These are phyloP conservation scores for Tipula confusa DNA, from an alignment of 2,888 invertebrate species.

Conservation along the genomic window DNA sequence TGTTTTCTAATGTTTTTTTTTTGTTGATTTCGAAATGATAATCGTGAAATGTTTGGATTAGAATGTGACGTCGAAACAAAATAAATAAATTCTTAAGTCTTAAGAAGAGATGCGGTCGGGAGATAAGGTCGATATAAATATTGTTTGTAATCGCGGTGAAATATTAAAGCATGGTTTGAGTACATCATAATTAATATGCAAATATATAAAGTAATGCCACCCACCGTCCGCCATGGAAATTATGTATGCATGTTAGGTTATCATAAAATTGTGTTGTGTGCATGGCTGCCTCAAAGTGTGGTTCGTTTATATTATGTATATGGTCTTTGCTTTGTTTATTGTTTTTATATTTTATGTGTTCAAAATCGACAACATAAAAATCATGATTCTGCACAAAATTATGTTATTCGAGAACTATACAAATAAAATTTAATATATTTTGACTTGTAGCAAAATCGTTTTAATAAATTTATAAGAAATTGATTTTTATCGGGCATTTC, in stretches of 20 bases:
- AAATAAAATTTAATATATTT: conserved; percentile 14
- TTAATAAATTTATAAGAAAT: neutral
- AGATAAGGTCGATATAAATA: neutral
- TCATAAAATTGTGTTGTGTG: neutral
- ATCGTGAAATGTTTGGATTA: conserved; percentile 9
- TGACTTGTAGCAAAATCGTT: conserved; percentile 20
- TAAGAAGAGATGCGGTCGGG: neutral
- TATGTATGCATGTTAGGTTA: neutral
- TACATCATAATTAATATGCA: neutral
- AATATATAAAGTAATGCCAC: neutral
- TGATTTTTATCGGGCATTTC: neutral
- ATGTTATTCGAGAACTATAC: neutral
- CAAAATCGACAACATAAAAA: neutral
- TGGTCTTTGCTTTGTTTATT: neutral
- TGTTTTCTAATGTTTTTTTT: neutral
- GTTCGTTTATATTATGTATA: neutral
- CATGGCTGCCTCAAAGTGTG: neutral
- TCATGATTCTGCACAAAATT: neutral
- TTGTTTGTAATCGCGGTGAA: neutral
- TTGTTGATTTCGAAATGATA: neutral
- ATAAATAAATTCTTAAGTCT: neutral
- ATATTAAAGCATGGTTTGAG: neutral
- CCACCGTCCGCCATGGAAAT: neutral
- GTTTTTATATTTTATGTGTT: neutral
- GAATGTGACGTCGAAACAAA: neutral